A percentile compares a stretch with the other conserved stretches of the same genome.
Conservation (phyloP, 53 echinoderm and acorn worm genomes). For the Hippasteria phrygiana region DNA sequence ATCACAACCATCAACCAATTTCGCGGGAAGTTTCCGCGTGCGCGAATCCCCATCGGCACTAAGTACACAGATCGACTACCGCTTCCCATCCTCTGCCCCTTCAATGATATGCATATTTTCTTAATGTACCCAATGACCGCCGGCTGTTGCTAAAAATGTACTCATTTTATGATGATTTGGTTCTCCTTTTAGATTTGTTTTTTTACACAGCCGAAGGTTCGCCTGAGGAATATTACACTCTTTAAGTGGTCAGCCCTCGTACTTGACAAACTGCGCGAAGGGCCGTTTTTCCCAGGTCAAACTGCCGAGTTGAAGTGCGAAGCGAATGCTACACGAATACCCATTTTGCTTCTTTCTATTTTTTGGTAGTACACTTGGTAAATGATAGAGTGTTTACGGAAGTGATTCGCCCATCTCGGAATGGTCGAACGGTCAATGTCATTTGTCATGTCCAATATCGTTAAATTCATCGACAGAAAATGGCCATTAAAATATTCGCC, state of each 20-base stretch:
- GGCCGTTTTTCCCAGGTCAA: neutral
- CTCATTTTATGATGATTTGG: constrained; percentile 41
- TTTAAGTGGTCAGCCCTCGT: neutral
- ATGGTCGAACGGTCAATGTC: too few relatives aligned
- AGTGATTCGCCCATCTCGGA: too few relatives aligned
- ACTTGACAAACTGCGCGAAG: neutral
- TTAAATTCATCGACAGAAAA: too few relatives aligned
- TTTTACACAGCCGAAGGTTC: neutral
- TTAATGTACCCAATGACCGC: constrained; percentile 55
- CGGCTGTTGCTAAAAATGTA: constrained; percentile 30
- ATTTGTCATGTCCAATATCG: too few relatives aligned
- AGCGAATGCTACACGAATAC: too few relatives aligned
- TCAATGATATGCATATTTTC: constrained; percentile 10
- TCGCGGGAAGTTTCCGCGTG: neutral
- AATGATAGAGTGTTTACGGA: neutral
- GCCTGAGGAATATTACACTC: neutral
- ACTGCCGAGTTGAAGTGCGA: neutral
- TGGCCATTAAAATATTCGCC: too few relatives aligned
- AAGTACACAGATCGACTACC: neutral
- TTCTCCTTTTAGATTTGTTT: neutral
- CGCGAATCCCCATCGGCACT: neutral
- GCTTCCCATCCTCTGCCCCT: neutral
- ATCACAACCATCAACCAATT: neutral
- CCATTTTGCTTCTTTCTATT: neutral
- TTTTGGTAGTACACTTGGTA: neutral